Percentiles rank a stretch among this genome's conserved stretches.
These are phyloP conservation scores for Auanema sp. DNA, from an alignment of 2,888 invertebrate species.

Conservation along the genomic window DNA sequence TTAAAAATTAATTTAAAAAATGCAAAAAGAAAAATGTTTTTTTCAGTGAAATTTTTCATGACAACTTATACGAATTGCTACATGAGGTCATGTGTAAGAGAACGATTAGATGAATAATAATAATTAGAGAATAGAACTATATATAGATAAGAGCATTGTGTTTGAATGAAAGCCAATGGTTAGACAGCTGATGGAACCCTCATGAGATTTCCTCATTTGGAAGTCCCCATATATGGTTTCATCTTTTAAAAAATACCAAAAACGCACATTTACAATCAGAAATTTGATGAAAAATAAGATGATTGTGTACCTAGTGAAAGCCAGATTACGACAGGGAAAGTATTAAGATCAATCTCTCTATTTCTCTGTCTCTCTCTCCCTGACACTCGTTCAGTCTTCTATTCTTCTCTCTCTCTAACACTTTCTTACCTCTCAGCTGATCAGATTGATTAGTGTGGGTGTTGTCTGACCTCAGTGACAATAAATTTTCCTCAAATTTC, in stretches of 20 bases:
- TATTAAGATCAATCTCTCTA: neutral
- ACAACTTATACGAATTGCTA: neutral
- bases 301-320: no score
- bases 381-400: neutral
- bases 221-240: neutral
- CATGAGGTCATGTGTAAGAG: no score
- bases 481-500: no score
- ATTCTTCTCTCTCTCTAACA: neutral
- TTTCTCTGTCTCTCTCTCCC: neutral
- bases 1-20: neutral
- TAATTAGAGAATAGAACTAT: no score
- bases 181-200: no score
- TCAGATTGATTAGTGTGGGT: neutral
- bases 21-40: no score
- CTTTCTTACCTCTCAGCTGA: neutral
- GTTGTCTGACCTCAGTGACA: no score
- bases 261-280: neutral
- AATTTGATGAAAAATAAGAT: constrained; percentile 1
- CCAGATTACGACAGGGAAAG: no score
- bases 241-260: neutral
- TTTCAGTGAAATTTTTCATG: neutral
- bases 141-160: no score
- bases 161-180: no score
- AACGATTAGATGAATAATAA: no score
- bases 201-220: neutral